Percentiles rank a stretch among this genome's conserved stretches.
Conservation (phyloP, 2,888 invertebrate genomes). For the Drosophila histrio region DNA sequence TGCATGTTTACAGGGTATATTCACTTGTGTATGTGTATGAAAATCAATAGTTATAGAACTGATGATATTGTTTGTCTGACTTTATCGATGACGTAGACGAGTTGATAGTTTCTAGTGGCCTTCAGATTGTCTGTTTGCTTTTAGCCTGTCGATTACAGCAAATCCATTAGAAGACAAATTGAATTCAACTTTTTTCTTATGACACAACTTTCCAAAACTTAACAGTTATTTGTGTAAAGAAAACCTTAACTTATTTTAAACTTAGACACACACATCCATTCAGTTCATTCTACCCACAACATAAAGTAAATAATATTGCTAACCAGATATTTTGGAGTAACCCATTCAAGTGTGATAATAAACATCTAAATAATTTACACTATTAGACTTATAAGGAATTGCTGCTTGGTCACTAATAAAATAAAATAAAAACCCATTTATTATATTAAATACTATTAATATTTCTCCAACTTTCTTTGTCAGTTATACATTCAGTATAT, state of each 20-base stretch:
- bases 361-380: too few relatives aligned
- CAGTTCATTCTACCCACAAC: background rate
- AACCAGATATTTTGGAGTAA: too few relatives aligned
- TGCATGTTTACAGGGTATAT: conserved; percentile 16
- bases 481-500: too few relatives aligned
- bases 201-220: background rate
- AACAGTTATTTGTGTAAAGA: background rate
- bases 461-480: too few relatives aligned
- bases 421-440: too few relatives aligned
- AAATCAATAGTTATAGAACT: conserved; percentile 41
- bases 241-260: background rate
- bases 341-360: too few relatives aligned
- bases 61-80: conserved; percentile 25
- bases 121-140: conserved; percentile 16
- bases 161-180: conserved; percentile 33
- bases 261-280: background rate
- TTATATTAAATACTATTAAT: too few relatives aligned
- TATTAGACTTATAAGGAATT: too few relatives aligned
- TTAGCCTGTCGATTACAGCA: conserved; percentile 31
- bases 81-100: conserved; percentile 42
- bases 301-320: too few relatives aligned
- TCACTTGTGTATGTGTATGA: conserved; percentile 12
- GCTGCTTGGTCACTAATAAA: too few relatives aligned
- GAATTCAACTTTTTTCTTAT: conserved; percentile 14
- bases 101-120: conserved; percentile 19